Evolutionary conservation across 2,113 vertebrate genomes (phyloP).

Genomic region (Cyanoderma ruficeps): DNA sequence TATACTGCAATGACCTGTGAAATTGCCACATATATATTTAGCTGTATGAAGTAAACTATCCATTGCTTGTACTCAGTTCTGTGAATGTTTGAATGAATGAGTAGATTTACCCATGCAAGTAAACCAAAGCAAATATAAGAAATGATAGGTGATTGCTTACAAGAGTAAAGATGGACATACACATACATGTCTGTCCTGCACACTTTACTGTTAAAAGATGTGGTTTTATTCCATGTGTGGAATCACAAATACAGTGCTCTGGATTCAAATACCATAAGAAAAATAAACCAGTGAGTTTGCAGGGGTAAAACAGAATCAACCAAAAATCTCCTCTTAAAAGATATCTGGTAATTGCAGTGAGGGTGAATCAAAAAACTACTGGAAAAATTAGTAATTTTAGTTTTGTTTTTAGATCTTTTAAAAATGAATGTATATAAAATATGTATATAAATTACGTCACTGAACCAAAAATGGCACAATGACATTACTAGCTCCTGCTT

Average conservation of each 20-base stretch:
- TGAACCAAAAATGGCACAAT: background rate
- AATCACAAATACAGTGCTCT: background rate
- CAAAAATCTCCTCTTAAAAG: background rate
- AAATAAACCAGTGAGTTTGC: background rate
- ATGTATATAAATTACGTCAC: background rate
- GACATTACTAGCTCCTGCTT: background rate
- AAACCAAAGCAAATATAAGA: background rate
- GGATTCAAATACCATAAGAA: background rate
- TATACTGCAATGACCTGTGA: slow-evolving; percentile 34
- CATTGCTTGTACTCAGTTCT: background rate
- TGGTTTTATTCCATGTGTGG: background rate
- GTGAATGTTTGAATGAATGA: background rate
- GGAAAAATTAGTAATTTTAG: background rate
- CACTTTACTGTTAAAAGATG: background rate
- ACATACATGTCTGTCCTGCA: background rate
- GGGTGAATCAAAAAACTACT: background rate
- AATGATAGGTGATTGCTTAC: background rate
- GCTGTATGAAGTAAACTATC: background rate
- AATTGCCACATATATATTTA: background rate
- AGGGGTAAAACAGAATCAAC: background rate
- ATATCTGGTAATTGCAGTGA: background rate
- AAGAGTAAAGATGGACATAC: background rate
- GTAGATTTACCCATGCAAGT: background rate
- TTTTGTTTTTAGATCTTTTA: background rate
- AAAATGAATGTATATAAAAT: background rate